Base-by-base conservation (phyloP, 2,113 vertebrate species). In the Amphilophus citrinellus region DNA sequence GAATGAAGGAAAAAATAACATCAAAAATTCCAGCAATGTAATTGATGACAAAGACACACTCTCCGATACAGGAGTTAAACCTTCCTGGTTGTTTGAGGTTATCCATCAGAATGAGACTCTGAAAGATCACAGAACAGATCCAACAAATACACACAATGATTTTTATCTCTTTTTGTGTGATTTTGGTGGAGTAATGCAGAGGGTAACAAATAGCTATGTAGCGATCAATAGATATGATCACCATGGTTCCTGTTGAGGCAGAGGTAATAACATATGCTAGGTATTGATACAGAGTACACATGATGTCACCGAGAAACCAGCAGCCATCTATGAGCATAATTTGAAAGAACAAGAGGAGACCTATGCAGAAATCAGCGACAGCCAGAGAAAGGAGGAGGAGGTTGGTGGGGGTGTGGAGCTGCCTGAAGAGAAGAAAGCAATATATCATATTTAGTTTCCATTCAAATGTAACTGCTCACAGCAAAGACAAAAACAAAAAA, bases 261-360 rank as follows among this genome's bases (percentile, higher is more conserved):
- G 61, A 62, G 20, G 61, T 59, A 20, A 76, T 65, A 10, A 88
- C 30, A 37, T 60, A 86, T 66, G 47, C 61, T 2, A 73, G 9
- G 73, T 61, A 61, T 0, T 61, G 59, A 61, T 61, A 61, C 27
- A 61, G 27, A 1, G 27, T 32, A 15, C 14, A 61, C 27, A 61
- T 61, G 14, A 61, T 30, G 27, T 61, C 59, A 61, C 59, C 32
- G 32, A 35, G 32, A 35, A 35, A 47, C 44, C 44, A 47, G 44
- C 44, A 47, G 44, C 44, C 44, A 15, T 47, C 44, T 14, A 47
- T 47, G 13, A 47, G 44, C 44, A 47, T 13, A 5, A 47, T 5
- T 14, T 47, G n/a, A n/a, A n/a, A n/a, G n/a, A n/a, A n/a, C n/a
- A n/a, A n/a, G n/a, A n/a, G n/a, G n/a, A n/a, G n/a, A n/a, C n/a